These are phyloP conservation scores for Julus scanicus DNA, from an alignment of 2,888 invertebrate genomes.

Conservation along the genomic window DNA sequence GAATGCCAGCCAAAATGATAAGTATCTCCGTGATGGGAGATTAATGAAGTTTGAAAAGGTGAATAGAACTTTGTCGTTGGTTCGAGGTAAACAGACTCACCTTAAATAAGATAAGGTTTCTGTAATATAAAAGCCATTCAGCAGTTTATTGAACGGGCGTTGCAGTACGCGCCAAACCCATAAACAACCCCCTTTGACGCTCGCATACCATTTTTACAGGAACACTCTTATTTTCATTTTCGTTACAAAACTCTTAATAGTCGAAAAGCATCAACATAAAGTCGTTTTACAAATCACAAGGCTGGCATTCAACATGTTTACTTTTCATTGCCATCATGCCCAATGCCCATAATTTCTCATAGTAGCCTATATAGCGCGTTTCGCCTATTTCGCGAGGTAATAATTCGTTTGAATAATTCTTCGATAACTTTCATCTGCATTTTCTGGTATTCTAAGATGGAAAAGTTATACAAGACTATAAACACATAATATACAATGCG, in stretches of 20 bases:
- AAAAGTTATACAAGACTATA: too few relatives aligned
- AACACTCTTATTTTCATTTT: not conserved
- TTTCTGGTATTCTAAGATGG: too few relatives aligned
- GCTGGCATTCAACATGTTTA: too few relatives aligned
- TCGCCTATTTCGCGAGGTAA: too few relatives aligned
- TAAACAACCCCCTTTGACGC: not conserved
- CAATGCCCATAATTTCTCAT: too few relatives aligned
- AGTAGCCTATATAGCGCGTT: too few relatives aligned
- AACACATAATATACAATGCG: too few relatives aligned
- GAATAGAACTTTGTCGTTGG: not conserved
- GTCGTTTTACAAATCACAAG: not conserved
- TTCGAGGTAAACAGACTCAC: not conserved
- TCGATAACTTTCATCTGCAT: too few relatives aligned
- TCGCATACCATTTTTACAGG: not conserved
- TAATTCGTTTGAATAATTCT: too few relatives aligned
- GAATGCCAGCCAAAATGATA: not conserved
- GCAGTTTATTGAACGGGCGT: slow-evolving; percentile 10
- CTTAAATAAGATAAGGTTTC: not conserved
- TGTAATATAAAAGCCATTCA: not conserved
- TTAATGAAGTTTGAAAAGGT: slow-evolving; percentile 33
- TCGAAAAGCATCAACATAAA: not conserved
- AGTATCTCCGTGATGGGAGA: slow-evolving; percentile 20
- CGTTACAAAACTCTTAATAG: not conserved
- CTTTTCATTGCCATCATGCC: too few relatives aligned
- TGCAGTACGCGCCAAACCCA: not conserved